Evolutionary conservation across 2,797 vertebrate genomes (phyloP).

Genomic region (Sebastes trivittatus): DNA sequence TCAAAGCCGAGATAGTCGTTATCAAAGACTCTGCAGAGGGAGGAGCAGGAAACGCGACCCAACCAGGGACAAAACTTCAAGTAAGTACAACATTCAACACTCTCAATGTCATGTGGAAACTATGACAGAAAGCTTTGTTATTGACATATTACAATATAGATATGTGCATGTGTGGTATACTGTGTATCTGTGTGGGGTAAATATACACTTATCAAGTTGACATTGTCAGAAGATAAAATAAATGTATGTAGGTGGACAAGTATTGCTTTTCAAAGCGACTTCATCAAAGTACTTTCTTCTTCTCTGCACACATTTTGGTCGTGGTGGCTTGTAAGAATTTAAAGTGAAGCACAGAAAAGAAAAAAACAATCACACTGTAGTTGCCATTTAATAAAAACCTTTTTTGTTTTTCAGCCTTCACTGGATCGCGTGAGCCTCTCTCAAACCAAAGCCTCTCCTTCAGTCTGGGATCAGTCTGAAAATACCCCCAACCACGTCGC

Average conservation of each 20-base stretch:
- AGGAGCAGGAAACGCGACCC: slow-evolving; percentile 65
- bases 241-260: background rate
- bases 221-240: background rate
- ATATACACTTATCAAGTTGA: background rate
- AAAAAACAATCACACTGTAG: background rate
- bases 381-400: background rate
- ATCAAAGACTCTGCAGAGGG: slow-evolving; percentile 84
- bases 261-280: background rate
- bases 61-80: slow-evolving; percentile 27
- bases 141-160: background rate
- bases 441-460: slow-evolving; percentile 30
- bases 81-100: slow-evolving; percentile 56
- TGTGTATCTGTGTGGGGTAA: background rate
- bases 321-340: background rate
- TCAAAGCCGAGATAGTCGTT: slow-evolving; percentile 88
- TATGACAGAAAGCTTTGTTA: background rate
- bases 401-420: slow-evolving; percentile 56
- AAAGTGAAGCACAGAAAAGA: background rate
- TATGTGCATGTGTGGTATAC: background rate
- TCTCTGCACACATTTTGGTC: background rate
- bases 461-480: slow-evolving; percentile 49
- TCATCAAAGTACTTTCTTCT: background rate
- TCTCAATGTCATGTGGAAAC: background rate
- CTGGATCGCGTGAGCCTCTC: slow-evolving; percentile 33
- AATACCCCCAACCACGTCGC: slow-evolving; percentile 50